These are phyloP conservation scores for Neosilurus hyrtlii DNA, from an alignment of 2,797 vertebrate species.

Conservation along the genomic window DNA sequence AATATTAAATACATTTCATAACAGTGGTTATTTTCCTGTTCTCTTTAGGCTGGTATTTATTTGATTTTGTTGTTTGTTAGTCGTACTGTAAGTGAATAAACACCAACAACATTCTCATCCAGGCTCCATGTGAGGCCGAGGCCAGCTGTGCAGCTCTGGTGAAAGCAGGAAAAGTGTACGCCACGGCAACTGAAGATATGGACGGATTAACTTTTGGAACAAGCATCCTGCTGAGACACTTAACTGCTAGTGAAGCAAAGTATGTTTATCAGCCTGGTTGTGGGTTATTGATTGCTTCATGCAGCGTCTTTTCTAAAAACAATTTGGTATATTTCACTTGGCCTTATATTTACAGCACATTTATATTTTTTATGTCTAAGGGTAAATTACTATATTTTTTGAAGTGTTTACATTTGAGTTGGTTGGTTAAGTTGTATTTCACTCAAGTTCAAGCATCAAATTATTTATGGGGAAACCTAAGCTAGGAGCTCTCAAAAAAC, in stretches of 20 bases:
- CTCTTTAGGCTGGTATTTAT: too few relatives aligned
- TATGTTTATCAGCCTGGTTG: constrained; percentile 48
- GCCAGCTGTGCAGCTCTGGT: constrained; percentile 93
- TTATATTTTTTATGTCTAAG: too few relatives aligned
- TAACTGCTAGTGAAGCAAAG: constrained; percentile 94
- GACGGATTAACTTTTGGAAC: constrained; percentile 95
- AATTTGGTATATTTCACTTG: too few relatives aligned
- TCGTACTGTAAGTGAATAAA: not conserved
- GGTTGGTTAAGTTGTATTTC: too few relatives aligned
- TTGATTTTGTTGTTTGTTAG: not conserved
- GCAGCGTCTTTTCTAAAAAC: not conserved
- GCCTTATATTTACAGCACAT: too few relatives aligned
- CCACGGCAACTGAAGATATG: constrained; percentile 95
- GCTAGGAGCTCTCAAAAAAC: too few relatives aligned
- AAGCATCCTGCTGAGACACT: constrained; percentile 85
- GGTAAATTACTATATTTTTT: too few relatives aligned
- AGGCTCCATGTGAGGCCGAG: constrained; percentile 93
- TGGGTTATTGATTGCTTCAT: not conserved
- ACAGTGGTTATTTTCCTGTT: too few relatives aligned
- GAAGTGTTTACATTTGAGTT: too few relatives aligned
- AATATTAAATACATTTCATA: too few relatives aligned
- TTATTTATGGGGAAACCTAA: too few relatives aligned
- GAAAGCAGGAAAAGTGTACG: constrained; percentile 90
- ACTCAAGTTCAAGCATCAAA: too few relatives aligned
- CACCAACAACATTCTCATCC: not conserved